Evolutionary conservation across 2,888 invertebrate genomes (phyloP), one percentile per base, ranked within the genome.

Genomic region (Elysia crispata): DNA sequence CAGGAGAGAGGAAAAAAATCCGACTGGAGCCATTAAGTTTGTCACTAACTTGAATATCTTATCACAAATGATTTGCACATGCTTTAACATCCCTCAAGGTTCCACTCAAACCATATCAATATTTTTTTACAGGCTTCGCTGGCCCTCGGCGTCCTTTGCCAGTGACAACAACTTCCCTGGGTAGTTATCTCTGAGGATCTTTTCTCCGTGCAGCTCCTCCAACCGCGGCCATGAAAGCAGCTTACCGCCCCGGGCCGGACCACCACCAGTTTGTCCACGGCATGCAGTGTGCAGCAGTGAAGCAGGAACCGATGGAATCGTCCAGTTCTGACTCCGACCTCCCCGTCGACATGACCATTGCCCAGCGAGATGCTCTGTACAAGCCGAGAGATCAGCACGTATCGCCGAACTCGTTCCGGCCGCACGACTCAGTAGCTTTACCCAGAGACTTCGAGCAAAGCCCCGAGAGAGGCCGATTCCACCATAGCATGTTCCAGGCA

Each of bases 271-370:
- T 41, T 41, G n/a, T 31, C 1, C 67, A 67, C 23, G n/a, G 15
- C 1, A 57, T 66, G 1, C 15, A 30, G 11, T 54, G 31, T 23
- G 50, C 31, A 50, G 0, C 49, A 13, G 33, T 67, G 31, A 76
- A 76, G 67, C 66, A 31, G 5, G 76, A 76, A 25, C 54, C 33
- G 0, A 18, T 54, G n/a, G 67, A 54, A 5, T 66, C 50, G 0
- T 0, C 57, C 5, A 30, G 41, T 11, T 11, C 30, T 11, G 54
- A 23, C 23, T 23, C 31, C 20, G 76, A 76, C 1, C 15, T 18
- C 31, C 76, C 76, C 8, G 76, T 76, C 0, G 76, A 76, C 33
- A 76, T 76, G 76, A 76, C 67, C 25, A 31, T 76, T 0, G 11
- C 76, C 15, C 20, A 66, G 11, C 57, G 67, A n/a, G 67, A 67